phyloP scores from a whole-genome alignment of 2,797 vertebrate genomes.

The Hapalemur alaotrensis region DNA sequence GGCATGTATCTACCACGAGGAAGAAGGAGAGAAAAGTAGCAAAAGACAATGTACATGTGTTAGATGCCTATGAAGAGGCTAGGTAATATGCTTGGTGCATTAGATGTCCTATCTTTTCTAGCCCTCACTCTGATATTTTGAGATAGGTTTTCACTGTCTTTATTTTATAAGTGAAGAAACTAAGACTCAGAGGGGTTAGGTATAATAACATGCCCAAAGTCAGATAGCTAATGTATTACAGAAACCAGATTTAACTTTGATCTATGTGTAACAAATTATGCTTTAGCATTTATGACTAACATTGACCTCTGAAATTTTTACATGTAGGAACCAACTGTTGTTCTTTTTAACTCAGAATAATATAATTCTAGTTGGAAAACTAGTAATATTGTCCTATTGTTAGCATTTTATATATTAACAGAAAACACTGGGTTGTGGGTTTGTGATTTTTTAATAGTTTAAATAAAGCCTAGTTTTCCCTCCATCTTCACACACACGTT shows the following conservation, averaged over 20 bases:
- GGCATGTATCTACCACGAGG: neutral
- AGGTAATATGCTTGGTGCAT: neutral
- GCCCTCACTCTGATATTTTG: neutral
- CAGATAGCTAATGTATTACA: neutral
- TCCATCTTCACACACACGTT: neutral
- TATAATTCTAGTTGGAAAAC: slow-evolving; percentile 46
- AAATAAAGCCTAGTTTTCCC: slow-evolving; percentile 30
- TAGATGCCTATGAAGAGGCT: neutral
- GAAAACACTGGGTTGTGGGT: neutral
- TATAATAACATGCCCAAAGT: neutral
- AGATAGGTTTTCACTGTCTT: neutral
- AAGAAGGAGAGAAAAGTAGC: neutral
- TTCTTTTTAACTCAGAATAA: slow-evolving; percentile 22
- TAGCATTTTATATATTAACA: slow-evolving; percentile 43
- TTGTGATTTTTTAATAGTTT: slow-evolving; percentile 30
- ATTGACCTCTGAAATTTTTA: neutral
- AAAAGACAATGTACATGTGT: neutral
- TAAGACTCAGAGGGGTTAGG: neutral
- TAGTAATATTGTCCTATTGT: slow-evolving; percentile 15
- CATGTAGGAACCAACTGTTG: neutral
- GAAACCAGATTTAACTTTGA: neutral
- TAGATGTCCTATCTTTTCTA: neutral
- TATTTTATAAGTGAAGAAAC: slow-evolving; percentile 9
- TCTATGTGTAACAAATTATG: neutral
- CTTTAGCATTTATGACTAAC: slow-evolving; percentile 29